Evolutionary conservation across 2,888 invertebrate species (phyloP).

Genomic region (Cataglyphis cursor): DNA sequence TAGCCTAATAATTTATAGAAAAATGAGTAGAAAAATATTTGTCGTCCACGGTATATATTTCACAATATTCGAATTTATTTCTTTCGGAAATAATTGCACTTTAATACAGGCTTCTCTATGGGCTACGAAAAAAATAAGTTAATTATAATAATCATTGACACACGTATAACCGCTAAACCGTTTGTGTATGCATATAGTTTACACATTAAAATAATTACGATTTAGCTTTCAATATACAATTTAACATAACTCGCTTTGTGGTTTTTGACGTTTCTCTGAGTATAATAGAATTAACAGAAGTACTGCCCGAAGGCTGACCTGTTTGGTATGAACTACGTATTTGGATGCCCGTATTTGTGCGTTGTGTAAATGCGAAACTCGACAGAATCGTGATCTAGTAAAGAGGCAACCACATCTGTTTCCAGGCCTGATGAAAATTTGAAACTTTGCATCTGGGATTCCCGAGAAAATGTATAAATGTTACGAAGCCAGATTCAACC

Average conservation of each 20-base stretch:
- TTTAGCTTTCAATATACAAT: constrained; percentile 35
- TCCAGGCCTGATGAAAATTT: constrained; percentile 69
- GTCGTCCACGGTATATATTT: not conserved
- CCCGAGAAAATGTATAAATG: constrained; percentile 71
- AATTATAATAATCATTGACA: not conserved
- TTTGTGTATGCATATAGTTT: not conserved
- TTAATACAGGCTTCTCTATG: not conserved
- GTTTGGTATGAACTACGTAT: constrained; percentile 70
- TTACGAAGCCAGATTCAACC: constrained; percentile 67
- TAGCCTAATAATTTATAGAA: not conserved
- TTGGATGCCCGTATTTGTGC: constrained; percentile 72
- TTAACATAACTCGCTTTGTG: constrained; percentile 9
- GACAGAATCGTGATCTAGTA: constrained; percentile 58
- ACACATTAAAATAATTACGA: not conserved
- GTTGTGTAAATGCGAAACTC: constrained; percentile 73
- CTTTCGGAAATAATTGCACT: not conserved
- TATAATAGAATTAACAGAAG: constrained; percentile 66
- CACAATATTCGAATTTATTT: too few species aligned
- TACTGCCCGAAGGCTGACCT: constrained; percentile 61
- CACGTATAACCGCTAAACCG: not conserved
- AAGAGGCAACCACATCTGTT: constrained; percentile 65
- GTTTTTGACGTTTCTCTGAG: constrained; percentile 41
- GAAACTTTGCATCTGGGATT: constrained; percentile 67
- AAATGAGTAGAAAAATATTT: not conserved
- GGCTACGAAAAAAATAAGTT: not conserved